Conservation (phyloP, 2,797 vertebrate genomes). For the Microctenopoma lineatum region DNA sequence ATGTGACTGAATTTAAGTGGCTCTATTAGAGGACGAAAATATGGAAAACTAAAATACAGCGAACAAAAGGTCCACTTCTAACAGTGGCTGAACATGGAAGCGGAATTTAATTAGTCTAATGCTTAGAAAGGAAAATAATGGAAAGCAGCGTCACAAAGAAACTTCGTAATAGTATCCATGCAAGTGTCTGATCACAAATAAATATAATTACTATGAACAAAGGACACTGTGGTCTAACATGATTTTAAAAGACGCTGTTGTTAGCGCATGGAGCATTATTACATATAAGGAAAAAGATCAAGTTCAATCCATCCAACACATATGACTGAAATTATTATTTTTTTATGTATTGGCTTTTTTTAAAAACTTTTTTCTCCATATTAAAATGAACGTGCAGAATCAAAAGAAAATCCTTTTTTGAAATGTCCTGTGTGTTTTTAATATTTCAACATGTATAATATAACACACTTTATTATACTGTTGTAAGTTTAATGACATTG, state of each 20-base stretch:
- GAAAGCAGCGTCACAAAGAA: constrained; percentile 62
- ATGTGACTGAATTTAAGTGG: constrained; percentile 39
- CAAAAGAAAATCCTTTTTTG: neutral
- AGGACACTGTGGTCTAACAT: constrained; percentile 58
- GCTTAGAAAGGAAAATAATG: constrained; percentile 67
- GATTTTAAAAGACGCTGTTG: constrained; percentile 67
- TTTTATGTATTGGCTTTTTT: neutral
- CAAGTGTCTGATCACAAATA: constrained; percentile 73
- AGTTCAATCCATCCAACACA: constrained; percentile 31
- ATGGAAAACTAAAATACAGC: neutral
- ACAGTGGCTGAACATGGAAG: constrained; percentile 43
- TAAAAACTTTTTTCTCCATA: constrained; percentile 8
- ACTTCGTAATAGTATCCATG: constrained; percentile 67
- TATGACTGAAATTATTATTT: neutral
- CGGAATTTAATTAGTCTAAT: constrained; percentile 75
- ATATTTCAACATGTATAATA: no score
- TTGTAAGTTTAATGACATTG: no score
- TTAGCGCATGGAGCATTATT: constrained; percentile 73
- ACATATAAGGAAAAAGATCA: constrained; percentile 55
- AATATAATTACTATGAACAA: constrained; percentile 81
- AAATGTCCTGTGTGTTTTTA: neutral
- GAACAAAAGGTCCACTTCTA: constrained; percentile 61
- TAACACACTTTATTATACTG: no score
- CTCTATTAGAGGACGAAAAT: constrained; percentile 44
- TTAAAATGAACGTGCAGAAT: constrained; percentile 13